phyloP scores from a whole-genome alignment of 2,797 vertebrate species.

The Clamator glandarius region DNA sequence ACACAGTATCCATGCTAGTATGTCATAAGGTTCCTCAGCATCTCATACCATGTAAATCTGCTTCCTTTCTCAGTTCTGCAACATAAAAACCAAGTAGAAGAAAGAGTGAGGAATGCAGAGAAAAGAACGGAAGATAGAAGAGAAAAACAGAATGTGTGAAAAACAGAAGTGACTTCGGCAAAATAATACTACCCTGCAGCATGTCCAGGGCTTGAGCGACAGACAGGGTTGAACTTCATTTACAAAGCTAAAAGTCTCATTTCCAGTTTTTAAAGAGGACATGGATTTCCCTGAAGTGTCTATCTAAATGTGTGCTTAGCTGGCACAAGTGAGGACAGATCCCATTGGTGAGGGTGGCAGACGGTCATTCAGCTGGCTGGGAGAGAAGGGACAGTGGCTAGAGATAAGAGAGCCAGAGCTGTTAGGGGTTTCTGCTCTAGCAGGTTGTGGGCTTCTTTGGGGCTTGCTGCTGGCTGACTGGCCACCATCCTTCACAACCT shows the following conservation, averaged over 20 bases:
- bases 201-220: neutral
- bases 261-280: neutral
- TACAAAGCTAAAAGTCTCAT: neutral
- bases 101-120: neutral
- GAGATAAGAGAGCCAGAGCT: neutral
- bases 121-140: neutral
- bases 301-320: neutral
- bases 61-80: neutral
- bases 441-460: neutral
- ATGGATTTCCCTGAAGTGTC: neutral
- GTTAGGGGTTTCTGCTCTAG: accelerated
- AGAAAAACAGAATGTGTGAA: neutral
- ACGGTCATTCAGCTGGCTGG: accelerated
- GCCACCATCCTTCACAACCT: accelerated
- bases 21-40: neutral
- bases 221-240: neutral
- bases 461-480: neutral
- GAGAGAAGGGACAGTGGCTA: neutral
- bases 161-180: neutral
- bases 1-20: neutral
- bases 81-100: neutral
- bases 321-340: neutral
- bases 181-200: neutral
- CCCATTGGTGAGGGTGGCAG: neutral
- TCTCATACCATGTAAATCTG: neutral